Conservation (phyloP, 1,140 invertebrate genomes). For the Aphaenogaster floridana region DNA sequence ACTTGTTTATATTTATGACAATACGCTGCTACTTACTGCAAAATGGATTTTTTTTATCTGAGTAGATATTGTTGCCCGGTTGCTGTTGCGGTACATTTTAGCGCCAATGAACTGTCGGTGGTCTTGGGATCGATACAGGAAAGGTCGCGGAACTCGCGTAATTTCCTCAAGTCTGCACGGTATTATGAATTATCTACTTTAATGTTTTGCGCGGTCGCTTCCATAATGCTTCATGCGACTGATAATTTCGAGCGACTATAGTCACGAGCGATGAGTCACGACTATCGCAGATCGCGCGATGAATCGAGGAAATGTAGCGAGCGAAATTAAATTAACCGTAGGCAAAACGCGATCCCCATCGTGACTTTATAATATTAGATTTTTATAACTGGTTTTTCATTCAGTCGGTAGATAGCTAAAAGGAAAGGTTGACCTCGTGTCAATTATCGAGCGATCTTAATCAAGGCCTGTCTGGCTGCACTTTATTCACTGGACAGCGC, state of each 20-base stretch:
- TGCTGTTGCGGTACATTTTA: not conserved
- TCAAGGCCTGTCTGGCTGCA: conserved; percentile 22
- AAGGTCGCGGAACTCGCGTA: conserved; percentile 45
- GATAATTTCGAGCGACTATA: conserved; percentile 26
- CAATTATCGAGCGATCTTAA: conserved; percentile 58
- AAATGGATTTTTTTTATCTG: not conserved
- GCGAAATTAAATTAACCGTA: conserved; percentile 6
- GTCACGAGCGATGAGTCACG: conserved; percentile 30
- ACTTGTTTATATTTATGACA: not conserved
- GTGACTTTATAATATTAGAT: conserved; percentile 38
- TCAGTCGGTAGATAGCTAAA: not conserved
- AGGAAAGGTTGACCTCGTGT: not conserved
- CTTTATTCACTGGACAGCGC: conserved; percentile 12
- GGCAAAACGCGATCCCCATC: not conserved
- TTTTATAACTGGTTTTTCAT: conserved; percentile 1
- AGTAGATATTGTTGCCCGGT: not conserved
- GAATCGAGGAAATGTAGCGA: conserved; percentile 21
- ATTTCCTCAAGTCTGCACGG: conserved; percentile 38
- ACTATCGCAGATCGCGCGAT: not conserved
- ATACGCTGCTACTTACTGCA: not conserved
- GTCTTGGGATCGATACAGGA: conserved; percentile 34
- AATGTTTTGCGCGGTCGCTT: conserved; percentile 18
- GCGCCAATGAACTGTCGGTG: conserved; percentile 9
- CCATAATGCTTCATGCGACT: not conserved
- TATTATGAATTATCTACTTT: conserved; percentile 51